Conservation (phyloP, 2,113 vertebrate species). For the Lophius piscatorius region DNA sequence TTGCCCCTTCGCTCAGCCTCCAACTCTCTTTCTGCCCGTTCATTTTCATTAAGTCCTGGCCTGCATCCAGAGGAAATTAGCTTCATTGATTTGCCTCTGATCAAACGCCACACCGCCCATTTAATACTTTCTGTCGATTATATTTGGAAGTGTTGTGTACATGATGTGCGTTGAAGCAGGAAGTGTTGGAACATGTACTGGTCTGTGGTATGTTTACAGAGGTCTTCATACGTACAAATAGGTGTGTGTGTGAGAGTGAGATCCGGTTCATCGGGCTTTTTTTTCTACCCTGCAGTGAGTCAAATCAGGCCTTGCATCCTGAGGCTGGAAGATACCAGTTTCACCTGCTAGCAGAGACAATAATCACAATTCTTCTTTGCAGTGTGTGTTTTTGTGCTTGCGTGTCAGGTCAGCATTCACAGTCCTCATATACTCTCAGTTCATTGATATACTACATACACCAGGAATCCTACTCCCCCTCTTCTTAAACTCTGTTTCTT, state of each 20-base stretch:
- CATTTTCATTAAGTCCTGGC: slow-evolving; percentile 33
- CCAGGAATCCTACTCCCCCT: not conserved
- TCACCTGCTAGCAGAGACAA: slow-evolving; percentile 26
- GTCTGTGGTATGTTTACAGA: not conserved
- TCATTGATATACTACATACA: not conserved
- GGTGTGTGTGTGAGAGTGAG: slow-evolving; percentile 1
- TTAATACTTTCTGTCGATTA: slow-evolving; percentile 33
- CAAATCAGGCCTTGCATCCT: slow-evolving; percentile 54
- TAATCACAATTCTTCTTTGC: slow-evolving; percentile 50
- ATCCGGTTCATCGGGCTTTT: slow-evolving; percentile 23
- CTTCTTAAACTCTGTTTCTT: not conserved
- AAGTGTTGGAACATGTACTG: too few relatives aligned
- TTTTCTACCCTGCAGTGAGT: slow-evolving; percentile 38
- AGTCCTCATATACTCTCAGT: not conserved
- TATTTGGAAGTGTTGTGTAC: slow-evolving; percentile 13
- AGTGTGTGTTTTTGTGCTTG: slow-evolving; percentile 4
- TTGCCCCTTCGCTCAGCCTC: not conserved
- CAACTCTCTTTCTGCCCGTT: slow-evolving; percentile 9
- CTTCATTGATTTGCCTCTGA: slow-evolving; percentile 61
- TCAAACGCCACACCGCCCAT: slow-evolving; percentile 31
- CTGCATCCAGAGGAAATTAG: slow-evolving; percentile 58
- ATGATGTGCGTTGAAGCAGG: not conserved
- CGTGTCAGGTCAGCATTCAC: slow-evolving; percentile 1
- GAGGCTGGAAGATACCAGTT: slow-evolving; percentile 36
- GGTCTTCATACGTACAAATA: too few relatives aligned